Percentiles rank a stretch among this genome's conserved stretches.
Evolutionary conservation across 2,888 invertebrate species (phyloP).

Genomic region (Megalurothrips usitatus): DNA sequence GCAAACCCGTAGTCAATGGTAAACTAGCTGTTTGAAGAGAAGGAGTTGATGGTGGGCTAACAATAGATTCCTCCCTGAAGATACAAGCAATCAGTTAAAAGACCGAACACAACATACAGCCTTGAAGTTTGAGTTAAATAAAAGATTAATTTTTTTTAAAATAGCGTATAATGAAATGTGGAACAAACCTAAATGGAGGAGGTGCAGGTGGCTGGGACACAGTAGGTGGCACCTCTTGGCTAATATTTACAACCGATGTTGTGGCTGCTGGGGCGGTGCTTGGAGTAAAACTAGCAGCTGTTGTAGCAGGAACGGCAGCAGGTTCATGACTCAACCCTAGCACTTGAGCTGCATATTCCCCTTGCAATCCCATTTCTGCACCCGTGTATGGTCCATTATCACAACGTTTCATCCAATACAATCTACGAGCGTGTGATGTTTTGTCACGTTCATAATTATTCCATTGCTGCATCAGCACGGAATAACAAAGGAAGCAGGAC

Average conservation of each 20-base stretch:
- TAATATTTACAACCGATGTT: not conserved
- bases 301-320: slow-evolving; percentile 40
- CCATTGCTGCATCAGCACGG: slow-evolving; percentile 85
- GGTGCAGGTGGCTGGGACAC: slow-evolving; percentile 31
- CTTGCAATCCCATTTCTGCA: slow-evolving; percentile 83
- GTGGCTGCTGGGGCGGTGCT: not conserved
- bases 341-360: slow-evolving; percentile 88
- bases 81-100: not conserved
- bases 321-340: slow-evolving; percentile 65
- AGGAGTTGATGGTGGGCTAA: not conserved
- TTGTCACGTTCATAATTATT: slow-evolving; percentile 80
- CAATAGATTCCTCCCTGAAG: not conserved
- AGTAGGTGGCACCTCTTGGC: slow-evolving; percentile 30
- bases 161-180: not conserved
- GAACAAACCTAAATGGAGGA: slow-evolving; percentile 31
- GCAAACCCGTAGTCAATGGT: slow-evolving; percentile 37
- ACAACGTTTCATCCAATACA: slow-evolving; percentile 88
- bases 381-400: slow-evolving; percentile 88
- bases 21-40: not conserved
- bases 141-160: not conserved
- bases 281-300: slow-evolving; percentile 37
- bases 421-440: slow-evolving; percentile 78
- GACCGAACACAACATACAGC: not conserved
- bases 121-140: not conserved
- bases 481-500: slow-evolving; percentile 81